Evolutionary conservation across 2,888 invertebrate genomes (phyloP).

Genomic region (Heteromyza rotundicornis): DNA sequence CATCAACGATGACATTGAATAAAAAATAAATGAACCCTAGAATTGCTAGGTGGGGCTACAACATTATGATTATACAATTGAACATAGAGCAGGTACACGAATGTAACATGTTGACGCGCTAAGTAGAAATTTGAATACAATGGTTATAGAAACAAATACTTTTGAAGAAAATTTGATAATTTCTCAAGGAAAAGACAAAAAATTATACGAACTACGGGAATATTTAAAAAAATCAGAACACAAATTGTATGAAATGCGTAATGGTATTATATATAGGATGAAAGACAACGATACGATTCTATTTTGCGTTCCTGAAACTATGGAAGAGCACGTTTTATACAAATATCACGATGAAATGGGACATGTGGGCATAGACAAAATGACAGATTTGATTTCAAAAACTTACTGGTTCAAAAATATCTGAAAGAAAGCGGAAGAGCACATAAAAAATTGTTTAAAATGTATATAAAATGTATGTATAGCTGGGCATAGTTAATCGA

Average conservation of each 20-base stretch:
- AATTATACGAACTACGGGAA: slow-evolving; percentile 1
- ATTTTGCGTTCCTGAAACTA: slow-evolving; percentile 10
- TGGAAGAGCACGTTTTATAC: slow-evolving; percentile 10
- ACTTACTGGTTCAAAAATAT: slow-evolving; percentile 14
- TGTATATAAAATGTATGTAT: no score
- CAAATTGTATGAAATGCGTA: slow-evolving; percentile 8
- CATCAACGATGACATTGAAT: slow-evolving; percentile 1
- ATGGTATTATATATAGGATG: slow-evolving; percentile 5
- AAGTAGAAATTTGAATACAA: slow-evolving; percentile 8
- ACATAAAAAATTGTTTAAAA: slow-evolving; percentile 7
- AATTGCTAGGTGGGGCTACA: slow-evolving; percentile 3
- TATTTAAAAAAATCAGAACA: slow-evolving; percentile 9
- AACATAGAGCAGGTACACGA: not conserved
- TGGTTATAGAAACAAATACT: slow-evolving; percentile 7
- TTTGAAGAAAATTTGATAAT: slow-evolving; percentile 14
- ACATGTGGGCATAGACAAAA: slow-evolving; percentile 10
- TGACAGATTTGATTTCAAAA: slow-evolving; percentile 7
- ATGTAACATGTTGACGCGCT: slow-evolving; percentile 15
- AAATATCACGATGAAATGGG: slow-evolving; percentile 16
- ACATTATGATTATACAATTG: not conserved
- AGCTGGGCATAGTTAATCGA: no score
- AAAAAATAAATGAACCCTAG: not conserved
- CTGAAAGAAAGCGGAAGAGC: not conserved
- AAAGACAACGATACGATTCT: not conserved
- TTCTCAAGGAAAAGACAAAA: slow-evolving; percentile 13